Conservation (phyloP, 2,113 vertebrate species). For the Menidia beryllina region DNA sequence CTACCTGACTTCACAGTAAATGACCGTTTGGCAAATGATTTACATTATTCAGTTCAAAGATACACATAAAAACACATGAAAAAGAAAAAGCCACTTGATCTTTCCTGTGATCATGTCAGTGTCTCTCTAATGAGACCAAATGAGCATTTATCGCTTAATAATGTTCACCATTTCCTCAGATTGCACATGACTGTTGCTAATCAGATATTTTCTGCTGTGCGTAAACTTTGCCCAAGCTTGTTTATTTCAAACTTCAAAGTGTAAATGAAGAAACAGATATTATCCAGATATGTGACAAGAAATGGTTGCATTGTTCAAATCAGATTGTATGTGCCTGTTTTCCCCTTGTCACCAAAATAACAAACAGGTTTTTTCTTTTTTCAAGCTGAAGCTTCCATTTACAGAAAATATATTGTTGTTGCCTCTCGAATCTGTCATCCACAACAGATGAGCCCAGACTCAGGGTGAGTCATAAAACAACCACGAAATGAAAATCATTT, state of each 20-base stretch:
- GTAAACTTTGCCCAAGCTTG: neutral
- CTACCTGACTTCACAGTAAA: too few species aligned
- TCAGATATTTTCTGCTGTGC: too few species aligned
- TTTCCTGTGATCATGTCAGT: neutral
- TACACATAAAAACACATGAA: too few species aligned
- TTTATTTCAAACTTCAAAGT: neutral
- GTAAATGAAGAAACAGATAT: neutral
- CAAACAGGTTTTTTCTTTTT: neutral
- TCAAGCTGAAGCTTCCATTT: neutral
- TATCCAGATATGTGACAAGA: neutral
- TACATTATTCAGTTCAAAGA: too few species aligned
- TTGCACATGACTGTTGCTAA: neutral
- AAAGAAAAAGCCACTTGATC: neutral
- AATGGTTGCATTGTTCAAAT: neutral
- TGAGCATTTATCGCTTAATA: neutral
- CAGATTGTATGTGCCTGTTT: neutral
- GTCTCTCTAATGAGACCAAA: neutral
- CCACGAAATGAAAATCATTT: constrained; percentile 1
- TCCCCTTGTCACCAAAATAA: neutral
- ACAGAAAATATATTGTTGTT: neutral
- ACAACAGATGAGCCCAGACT: neutral
- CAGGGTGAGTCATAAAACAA: neutral
- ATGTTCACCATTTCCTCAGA: neutral
- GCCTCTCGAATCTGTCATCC: neutral
- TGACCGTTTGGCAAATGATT: too few species aligned